Evolutionary conservation across 2,113 vertebrate genomes (phyloP).

Genomic region (Carassius carassius): DNA sequence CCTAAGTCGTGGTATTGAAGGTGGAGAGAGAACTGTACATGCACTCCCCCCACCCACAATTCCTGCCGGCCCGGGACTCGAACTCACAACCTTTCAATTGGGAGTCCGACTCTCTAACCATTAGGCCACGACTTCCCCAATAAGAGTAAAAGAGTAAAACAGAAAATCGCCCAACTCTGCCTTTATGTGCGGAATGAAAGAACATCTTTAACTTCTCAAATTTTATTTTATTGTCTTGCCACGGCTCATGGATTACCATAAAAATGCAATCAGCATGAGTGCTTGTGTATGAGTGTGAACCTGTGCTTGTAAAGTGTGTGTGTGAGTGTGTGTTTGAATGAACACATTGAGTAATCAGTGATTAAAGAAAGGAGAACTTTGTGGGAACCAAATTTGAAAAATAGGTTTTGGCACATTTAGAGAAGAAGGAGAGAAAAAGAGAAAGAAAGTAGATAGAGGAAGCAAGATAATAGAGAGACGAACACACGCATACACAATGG

Average conservation of each 20-base stretch:
- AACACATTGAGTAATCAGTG: neutral
- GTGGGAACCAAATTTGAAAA: neutral
- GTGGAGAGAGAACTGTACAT: too few species aligned
- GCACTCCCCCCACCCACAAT: too few species aligned
- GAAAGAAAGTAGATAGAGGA: constrained; percentile 37
- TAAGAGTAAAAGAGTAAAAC: neutral
- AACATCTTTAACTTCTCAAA: constrained; percentile 45
- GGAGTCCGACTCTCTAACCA: too few species aligned
- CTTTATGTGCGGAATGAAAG: constrained; percentile 16
- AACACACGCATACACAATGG: constrained; percentile 35
- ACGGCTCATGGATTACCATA: constrained; percentile 45
- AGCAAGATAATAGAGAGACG: constrained; percentile 35
- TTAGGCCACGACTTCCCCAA: too few species aligned
- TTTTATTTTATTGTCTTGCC: constrained; percentile 46
- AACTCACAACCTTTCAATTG: too few species aligned
- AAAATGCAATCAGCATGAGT: constrained; percentile 42
- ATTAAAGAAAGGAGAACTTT: constrained; percentile 12
- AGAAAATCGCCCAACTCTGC: neutral
- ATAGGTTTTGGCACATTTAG: neutral
- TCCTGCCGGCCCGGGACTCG: too few species aligned
- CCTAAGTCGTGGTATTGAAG: too few species aligned
- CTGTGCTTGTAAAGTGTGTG: constrained; percentile 5
- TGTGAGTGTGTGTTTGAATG: neutral
- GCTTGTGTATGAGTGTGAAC: constrained; percentile 27
- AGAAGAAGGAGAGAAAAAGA: neutral